Conservation (phyloP, 2,888 invertebrate genomes). For the Aethes cnicana region DNA sequence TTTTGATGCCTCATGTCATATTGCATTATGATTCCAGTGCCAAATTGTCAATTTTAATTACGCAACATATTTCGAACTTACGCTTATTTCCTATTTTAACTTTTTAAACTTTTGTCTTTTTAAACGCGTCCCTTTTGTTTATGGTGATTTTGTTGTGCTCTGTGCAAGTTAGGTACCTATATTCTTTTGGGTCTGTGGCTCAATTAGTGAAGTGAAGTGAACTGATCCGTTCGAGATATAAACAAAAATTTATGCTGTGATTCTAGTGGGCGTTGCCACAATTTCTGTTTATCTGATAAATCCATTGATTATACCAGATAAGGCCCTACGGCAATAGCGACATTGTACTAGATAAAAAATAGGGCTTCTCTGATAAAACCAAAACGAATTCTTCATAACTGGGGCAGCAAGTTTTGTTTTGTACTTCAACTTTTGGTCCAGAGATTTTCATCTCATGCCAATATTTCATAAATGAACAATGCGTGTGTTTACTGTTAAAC, state of each 20-base stretch:
- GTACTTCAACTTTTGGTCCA: not conserved
- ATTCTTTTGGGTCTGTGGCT: not conserved
- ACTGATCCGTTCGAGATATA: conserved; percentile 41
- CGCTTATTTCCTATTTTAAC: no score
- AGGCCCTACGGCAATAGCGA: conserved; percentile 46
- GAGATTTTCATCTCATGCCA: not conserved
- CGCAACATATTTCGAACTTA: no score
- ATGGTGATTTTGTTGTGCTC: no score
- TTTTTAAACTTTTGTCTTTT: no score
- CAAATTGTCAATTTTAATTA: no score
- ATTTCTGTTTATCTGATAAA: conserved; percentile 55
- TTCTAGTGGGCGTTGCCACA: conserved; percentile 69
- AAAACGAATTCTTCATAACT: conserved; percentile 34
- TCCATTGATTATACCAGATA: conserved; percentile 68
- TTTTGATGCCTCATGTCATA: no score
- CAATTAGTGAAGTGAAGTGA: conserved; percentile 13
- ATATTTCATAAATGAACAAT: not conserved
- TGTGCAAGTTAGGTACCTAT: conserved; percentile 41
- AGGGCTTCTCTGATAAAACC: conserved; percentile 45
- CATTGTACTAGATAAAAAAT: conserved; percentile 61
- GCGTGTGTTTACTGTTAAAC: conserved; percentile 5
- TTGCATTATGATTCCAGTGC: no score
- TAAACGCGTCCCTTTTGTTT: no score
- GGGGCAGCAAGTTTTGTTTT: conserved; percentile 11
- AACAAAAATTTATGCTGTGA: conserved; percentile 55